Conservation (phyloP, 2,113 vertebrate genomes). For the Sander vitreus region DNA sequence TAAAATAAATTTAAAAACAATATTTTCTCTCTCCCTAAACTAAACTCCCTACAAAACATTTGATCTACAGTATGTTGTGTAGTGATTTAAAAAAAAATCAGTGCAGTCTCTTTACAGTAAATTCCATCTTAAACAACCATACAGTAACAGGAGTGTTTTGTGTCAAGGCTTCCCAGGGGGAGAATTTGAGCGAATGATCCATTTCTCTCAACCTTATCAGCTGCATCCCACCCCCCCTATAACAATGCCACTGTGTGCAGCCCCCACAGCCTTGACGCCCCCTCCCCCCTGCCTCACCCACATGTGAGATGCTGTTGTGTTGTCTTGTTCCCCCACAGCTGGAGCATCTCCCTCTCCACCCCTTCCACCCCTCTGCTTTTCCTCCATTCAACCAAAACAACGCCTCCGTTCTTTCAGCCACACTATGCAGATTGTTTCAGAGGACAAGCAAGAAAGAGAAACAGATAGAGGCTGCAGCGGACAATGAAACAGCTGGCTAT, state of each 20-base stretch:
- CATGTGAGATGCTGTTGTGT: slow-evolving; percentile 87
- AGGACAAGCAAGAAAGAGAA: slow-evolving; percentile 82
- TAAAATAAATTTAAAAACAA: neutral
- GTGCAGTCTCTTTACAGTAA: neutral
- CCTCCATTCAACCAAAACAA: slow-evolving; percentile 85
- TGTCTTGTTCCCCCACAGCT: slow-evolving; percentile 87
- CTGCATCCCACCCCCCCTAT: slow-evolving; percentile 66
- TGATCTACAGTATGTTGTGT: neutral
- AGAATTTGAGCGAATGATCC: slow-evolving; percentile 77
- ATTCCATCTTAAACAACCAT: slow-evolving; percentile 38
- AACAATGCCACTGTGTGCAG: slow-evolving; percentile 82
- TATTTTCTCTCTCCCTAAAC: slow-evolving; percentile 7
- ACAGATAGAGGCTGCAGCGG: slow-evolving; percentile 77
- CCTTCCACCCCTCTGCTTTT: slow-evolving; percentile 73
- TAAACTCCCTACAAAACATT: slow-evolving; percentile 1
- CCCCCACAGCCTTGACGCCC: slow-evolving; percentile 65
- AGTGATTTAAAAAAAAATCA: neutral
- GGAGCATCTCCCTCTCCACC: slow-evolving; percentile 84
- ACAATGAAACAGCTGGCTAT: slow-evolving; percentile 87
- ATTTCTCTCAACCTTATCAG: slow-evolving; percentile 81
- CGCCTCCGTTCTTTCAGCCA: slow-evolving; percentile 82
- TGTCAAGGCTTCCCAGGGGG: slow-evolving; percentile 61
- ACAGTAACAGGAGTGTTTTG: slow-evolving; percentile 58
- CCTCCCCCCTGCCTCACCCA: slow-evolving; percentile 50
- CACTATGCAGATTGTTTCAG: slow-evolving; percentile 86